Conservation (phyloP, 1,140 invertebrate species). For the Stegodyphus dumicola region DNA sequence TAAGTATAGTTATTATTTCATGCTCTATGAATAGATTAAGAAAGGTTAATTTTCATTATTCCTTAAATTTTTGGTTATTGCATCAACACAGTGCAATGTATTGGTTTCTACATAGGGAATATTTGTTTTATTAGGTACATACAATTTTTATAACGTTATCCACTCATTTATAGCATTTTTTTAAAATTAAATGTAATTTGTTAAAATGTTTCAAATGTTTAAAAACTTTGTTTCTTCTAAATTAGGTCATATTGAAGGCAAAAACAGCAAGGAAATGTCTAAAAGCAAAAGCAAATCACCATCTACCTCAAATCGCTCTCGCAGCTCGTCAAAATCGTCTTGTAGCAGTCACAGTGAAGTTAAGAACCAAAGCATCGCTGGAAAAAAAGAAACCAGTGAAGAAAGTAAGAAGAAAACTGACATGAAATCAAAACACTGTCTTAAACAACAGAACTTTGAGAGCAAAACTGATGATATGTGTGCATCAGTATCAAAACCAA, state of each 20-base stretch:
- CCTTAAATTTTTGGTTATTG: too few relatives aligned
- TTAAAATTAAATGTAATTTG: too few relatives aligned
- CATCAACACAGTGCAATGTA: too few relatives aligned
- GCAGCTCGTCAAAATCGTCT: constrained; percentile 49
- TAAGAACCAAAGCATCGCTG: neutral
- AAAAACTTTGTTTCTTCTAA: neutral
- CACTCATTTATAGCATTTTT: too few relatives aligned
- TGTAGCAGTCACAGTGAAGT: neutral
- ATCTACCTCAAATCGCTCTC: constrained; percentile 29
- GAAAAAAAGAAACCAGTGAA: constrained; percentile 18
- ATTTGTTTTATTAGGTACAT: too few relatives aligned
- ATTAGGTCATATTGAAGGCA: neutral
- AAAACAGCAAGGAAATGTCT: neutral
- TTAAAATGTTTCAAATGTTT: too few relatives aligned
- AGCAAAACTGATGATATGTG: neutral
- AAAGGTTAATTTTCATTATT: too few relatives aligned
- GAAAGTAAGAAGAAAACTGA: constrained; percentile 34
- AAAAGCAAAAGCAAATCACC: constrained; percentile 40
- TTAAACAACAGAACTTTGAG: neutral
- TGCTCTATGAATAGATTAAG: too few relatives aligned
- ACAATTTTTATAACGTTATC: too few relatives aligned
- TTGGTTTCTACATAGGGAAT: too few relatives aligned
- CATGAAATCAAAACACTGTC: neutral
- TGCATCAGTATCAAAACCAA: constrained; percentile 65
- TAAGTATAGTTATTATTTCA: too few relatives aligned